Evolutionary conservation across 2,113 vertebrate genomes (phyloP).

Genomic region (Nycticorax nycticorax): DNA sequence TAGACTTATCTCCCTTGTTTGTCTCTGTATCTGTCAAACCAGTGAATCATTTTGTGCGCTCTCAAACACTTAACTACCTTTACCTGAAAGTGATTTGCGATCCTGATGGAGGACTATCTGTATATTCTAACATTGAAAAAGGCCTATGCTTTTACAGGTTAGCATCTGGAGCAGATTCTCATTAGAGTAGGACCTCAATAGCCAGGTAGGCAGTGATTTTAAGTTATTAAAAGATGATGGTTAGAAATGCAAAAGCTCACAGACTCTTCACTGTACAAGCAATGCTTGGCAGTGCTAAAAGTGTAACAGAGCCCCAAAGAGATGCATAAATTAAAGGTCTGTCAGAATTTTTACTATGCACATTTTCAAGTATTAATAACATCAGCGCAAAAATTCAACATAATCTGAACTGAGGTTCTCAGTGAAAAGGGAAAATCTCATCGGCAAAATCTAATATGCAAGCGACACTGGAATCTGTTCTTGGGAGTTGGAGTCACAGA

Average conservation of each 20-base stretch:
- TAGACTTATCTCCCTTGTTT: neutral
- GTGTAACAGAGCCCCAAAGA: neutral
- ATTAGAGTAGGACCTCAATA: neutral
- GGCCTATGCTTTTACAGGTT: neutral
- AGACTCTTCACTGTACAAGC: neutral
- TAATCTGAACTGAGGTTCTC: neutral
- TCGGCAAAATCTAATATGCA: neutral
- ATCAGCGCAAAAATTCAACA: neutral
- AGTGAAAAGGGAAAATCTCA: neutral
- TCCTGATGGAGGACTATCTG: neutral
- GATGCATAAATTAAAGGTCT: slow-evolving; percentile 14
- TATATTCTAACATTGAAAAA: neutral
- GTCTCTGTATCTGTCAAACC: neutral
- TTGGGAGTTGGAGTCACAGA: neutral
- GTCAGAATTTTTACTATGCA: neutral
- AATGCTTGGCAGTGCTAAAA: neutral
- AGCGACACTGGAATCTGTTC: neutral
- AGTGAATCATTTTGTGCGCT: neutral
- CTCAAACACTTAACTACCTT: neutral
- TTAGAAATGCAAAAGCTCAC: slow-evolving; percentile 1
- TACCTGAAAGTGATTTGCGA: neutral
- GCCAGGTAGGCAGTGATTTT: neutral
- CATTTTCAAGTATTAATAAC: slow-evolving; percentile 18
- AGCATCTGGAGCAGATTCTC: neutral
- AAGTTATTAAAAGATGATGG: neutral